phyloP scores from a whole-genome alignment of 2,113 vertebrate genomes.

The Indicator maculatus region DNA sequence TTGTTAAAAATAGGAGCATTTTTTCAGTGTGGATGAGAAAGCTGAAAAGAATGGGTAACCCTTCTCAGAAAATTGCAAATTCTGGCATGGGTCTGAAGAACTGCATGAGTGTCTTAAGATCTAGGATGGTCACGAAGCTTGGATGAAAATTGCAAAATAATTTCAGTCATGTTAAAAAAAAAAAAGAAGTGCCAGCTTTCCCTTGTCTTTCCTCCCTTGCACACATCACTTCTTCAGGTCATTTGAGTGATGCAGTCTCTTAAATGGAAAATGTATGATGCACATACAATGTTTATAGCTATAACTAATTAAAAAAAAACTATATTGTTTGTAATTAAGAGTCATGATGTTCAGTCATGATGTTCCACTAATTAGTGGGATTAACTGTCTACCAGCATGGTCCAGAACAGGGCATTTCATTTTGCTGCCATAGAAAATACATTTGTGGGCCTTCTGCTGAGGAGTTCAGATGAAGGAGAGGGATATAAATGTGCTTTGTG shows the following conservation, averaged over 20 bases:
- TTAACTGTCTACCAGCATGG: not conserved
- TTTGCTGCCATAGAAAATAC: not conserved
- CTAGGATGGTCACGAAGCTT: not conserved
- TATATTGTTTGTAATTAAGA: not conserved
- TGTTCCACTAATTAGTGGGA: not conserved
- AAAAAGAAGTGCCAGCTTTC: not conserved
- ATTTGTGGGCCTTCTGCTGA: not conserved
- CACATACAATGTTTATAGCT: fast-evolving
- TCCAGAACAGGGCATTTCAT: not conserved
- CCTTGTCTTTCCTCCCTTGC: not conserved
- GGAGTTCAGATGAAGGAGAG: not conserved
- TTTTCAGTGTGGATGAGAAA: not conserved
- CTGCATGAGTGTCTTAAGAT: not conserved
- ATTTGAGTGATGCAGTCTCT: not conserved
- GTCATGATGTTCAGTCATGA: not conserved
- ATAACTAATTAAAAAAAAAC: not conserved
- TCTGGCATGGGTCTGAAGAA: not conserved
- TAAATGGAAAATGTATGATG: not conserved
- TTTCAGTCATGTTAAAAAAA: not conserved
- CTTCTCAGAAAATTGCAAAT: not conserved
- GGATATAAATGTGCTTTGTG: not conserved
- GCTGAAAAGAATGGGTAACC: not conserved
- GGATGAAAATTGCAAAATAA: not conserved
- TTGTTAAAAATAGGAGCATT: not conserved
- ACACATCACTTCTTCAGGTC: not conserved